Conservation (phyloP, 1,140 invertebrate species). For the Aethina tumida region DNA sequence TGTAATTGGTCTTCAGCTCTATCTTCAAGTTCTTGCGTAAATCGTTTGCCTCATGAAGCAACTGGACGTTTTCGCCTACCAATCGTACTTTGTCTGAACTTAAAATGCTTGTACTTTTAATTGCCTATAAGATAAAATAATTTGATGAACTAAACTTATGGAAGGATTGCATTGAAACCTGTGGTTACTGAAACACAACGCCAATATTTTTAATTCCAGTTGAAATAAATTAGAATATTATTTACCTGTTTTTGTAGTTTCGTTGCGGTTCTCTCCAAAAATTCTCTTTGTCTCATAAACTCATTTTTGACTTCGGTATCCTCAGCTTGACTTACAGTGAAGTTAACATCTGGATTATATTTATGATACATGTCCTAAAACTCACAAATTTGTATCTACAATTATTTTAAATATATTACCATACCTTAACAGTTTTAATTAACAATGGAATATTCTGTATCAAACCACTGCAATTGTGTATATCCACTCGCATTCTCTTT, state of each 20-base stretch:
- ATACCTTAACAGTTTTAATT: conserved; percentile 66
- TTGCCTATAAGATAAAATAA: conserved; percentile 17
- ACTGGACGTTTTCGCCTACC: conserved; percentile 61
- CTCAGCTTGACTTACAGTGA: conserved; percentile 48
- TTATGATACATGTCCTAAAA: conserved; percentile 56
- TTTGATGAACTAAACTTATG: not conserved
- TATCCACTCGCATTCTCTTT: conserved; percentile 66
- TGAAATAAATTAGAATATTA: not conserved
- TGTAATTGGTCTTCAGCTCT: conserved; percentile 48
- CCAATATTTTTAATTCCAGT: not conserved
- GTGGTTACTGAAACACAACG: not conserved
- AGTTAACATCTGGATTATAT: conserved; percentile 59
- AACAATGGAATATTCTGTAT: conserved; percentile 67
- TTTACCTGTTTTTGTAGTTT: conserved; percentile 47
- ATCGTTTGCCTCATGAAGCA: conserved; percentile 66
- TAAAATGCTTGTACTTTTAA: conserved; percentile 21
- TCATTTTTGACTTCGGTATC: conserved; percentile 67
- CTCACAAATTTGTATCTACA: not conserved
- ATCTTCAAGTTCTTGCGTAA: conserved; percentile 56
- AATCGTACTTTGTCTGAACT: conserved; percentile 32
- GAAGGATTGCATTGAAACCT: not conserved
- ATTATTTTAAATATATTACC: conserved; percentile 11
- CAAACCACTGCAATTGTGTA: conserved; percentile 62
- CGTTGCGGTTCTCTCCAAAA: conserved; percentile 63
- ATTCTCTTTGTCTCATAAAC: conserved; percentile 66